phyloP scores from a whole-genome alignment of 2,888 invertebrate genomes.

The Imbricaverruca yamaguchii region DNA sequence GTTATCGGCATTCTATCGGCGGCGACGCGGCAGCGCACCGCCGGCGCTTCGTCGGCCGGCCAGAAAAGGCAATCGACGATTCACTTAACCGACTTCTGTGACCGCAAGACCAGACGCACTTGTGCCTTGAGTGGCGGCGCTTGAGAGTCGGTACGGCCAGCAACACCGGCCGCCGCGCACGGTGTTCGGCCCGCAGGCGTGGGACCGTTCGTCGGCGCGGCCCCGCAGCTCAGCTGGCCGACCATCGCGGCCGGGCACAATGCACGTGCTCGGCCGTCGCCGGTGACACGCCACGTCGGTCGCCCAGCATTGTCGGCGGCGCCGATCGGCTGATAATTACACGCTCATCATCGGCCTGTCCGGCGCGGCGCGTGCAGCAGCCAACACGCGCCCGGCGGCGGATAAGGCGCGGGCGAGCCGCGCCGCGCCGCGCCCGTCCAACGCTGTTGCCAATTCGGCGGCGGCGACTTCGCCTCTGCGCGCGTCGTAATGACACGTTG shows the following conservation, averaged over 20 bases:
- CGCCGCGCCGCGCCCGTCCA: neutral
- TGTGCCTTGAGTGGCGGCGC: too few species aligned
- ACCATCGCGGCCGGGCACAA: too few species aligned
- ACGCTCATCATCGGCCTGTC: neutral
- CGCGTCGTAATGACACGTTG: neutral
- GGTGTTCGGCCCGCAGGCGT: too few species aligned
- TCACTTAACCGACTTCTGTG: neutral
- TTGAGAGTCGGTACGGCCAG: neutral
- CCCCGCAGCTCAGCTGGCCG: too few species aligned
- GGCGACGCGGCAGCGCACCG: neutral
- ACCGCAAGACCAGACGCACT: too few species aligned
- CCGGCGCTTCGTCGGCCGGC: neutral
- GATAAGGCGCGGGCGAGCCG: neutral
- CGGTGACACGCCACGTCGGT: neutral
- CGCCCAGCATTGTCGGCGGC: neutral
- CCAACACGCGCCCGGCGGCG: neutral
- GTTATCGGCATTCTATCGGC: neutral
- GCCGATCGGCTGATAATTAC: too few species aligned
- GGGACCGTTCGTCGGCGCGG: too few species aligned
- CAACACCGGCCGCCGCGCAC: neutral
- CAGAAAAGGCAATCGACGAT: neutral
- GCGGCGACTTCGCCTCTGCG: neutral
- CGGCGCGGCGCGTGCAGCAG: neutral
- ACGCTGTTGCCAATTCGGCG: neutral
- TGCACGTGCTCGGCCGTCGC: too few species aligned